These are phyloP conservation scores for Melanotaenia trifasciata DNA, from an alignment of 2,797 vertebrate species.

Conservation along the genomic window DNA sequence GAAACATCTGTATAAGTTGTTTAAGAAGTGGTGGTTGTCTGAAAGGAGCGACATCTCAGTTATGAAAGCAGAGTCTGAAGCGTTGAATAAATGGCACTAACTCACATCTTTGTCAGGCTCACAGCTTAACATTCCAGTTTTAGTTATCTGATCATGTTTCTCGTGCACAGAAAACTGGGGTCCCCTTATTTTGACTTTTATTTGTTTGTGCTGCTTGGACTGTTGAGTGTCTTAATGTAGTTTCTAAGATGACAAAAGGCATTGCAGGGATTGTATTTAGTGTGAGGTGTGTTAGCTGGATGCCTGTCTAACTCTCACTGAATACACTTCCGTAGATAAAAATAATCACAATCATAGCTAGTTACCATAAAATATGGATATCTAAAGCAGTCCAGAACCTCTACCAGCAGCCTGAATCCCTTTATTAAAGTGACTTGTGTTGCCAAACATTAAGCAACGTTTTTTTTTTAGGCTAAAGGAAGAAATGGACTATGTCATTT, in stretches of 20 bases:
- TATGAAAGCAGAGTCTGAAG: slow-evolving; percentile 39
- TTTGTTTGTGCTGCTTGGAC: slow-evolving; percentile 48
- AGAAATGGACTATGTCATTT: slow-evolving; percentile 13
- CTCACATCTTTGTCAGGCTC: slow-evolving; percentile 27
- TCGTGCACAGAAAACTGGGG: slow-evolving; percentile 13
- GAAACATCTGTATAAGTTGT: slow-evolving; percentile 35
- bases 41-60: slow-evolving; percentile 1
- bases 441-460: slow-evolving; percentile 16
- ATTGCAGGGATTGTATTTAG: slow-evolving; percentile 31
- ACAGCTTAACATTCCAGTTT: slow-evolving; percentile 51
- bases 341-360: slow-evolving; percentile 23
- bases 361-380: slow-evolving; percentile 12
- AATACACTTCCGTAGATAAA: slow-evolving; percentile 22
- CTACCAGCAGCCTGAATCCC: slow-evolving; percentile 10
- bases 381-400: slow-evolving; percentile 33
- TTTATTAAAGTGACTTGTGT: slow-evolving; percentile 30
- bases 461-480: slow-evolving; percentile 7
- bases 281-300: slow-evolving; percentile 25
- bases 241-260: slow-evolving; percentile 23
- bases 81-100: slow-evolving; percentile 36
- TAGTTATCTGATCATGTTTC: slow-evolving; percentile 24
- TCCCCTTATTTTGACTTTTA: slow-evolving; percentile 35
- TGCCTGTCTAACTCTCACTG: slow-evolving; percentile 29
- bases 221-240: slow-evolving; percentile 42
- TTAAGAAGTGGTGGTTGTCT: slow-evolving; percentile 15